Base-by-base conservation (phyloP, 2,113 vertebrate genomes). In the Trachemys scripta region DNA sequence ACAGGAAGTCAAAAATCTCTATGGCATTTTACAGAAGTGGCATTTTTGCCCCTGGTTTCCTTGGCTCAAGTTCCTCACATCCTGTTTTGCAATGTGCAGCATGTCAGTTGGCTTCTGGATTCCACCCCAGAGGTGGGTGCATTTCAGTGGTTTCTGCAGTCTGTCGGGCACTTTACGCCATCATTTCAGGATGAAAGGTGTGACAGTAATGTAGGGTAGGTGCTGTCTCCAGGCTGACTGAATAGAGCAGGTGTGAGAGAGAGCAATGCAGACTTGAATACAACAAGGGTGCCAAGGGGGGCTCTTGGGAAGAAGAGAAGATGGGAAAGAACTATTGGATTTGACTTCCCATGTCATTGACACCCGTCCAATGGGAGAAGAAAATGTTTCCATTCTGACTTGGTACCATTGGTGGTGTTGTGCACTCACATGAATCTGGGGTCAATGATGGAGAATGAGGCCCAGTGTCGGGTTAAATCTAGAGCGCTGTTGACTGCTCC, bases 401-500 rank as follows among this genome's bases (percentile, higher is more conserved):
- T 54, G 50, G 83, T 38, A 12, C 84, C n/a, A 0, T 51, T 1
- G 1, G 7, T 54, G 62, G 56, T 88, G 13, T 69, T 24, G 65
- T 57, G 5, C 65, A 22, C 8, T 38, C 53, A n/a, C 31, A 17
- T 51, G 76, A 25, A 84, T 38, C 69, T 51, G 82, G 49, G 56
- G 50, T 10, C 7, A 1, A 9, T 0, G 76, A 3, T 51, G 24
- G 69, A 22, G 12, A 14, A 4, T 5, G 29, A 49, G 13, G 69
- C 10, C 20, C 51, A 31, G 3, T 50, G 72, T 1, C 5, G 75
- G 35, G 31, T 78, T 81, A 22, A 42, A 79, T 93, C 10, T 2
- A 3, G 72, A 29, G 6, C 35, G 24, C 42, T 10, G 10, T 8
- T 24, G 29, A 31, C 0, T 50, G 14, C 1, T 0, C 20, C 0